Conservation (phyloP, 2,797 vertebrate genomes). For the Steatocranus sp. region DNA sequence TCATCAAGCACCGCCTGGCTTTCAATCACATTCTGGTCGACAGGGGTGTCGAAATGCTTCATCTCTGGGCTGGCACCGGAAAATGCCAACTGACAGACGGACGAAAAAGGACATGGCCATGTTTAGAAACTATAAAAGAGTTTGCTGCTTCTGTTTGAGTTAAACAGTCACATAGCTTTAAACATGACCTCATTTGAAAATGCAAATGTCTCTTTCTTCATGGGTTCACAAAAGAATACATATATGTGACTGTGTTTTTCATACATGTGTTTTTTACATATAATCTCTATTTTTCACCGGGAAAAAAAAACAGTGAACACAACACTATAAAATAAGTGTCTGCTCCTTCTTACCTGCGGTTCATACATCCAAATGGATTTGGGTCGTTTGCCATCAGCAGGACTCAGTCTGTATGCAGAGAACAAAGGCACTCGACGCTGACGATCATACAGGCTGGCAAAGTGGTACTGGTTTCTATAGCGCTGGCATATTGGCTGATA, state of each 20-base stretch:
- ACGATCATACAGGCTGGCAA: slow-evolving; percentile 60
- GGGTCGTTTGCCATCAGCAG: slow-evolving; percentile 50
- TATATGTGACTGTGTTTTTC: background rate
- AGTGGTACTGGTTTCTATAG: slow-evolving; percentile 59
- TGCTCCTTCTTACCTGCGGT: slow-evolving; percentile 58
- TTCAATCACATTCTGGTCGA: slow-evolving; percentile 62
- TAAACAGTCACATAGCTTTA: background rate
- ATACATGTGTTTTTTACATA: background rate
- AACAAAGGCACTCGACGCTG: slow-evolving; percentile 39
- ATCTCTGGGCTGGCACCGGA: slow-evolving; percentile 49
- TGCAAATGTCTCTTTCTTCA: background rate
- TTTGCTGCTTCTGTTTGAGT: background rate
- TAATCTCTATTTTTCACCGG: accelerated
- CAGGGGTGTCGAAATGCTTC: background rate
- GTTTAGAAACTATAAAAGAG: background rate
- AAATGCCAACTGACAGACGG: slow-evolving; percentile 41
- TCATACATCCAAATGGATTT: slow-evolving; percentile 54
- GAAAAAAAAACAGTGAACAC: background rate
- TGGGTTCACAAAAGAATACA: too few relatives aligned
- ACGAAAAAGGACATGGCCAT: background rate
- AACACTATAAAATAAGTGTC: background rate
- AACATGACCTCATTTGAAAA: background rate
- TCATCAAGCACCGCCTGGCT: slow-evolving; percentile 62
- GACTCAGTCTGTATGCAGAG: slow-evolving; percentile 56
- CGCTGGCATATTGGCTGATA: slow-evolving; percentile 65